A percentile compares a stretch with the other conserved stretches of the same genome.
These are phyloP conservation scores for Lateolabrax maculatus DNA, from an alignment of 2,797 vertebrate species.

Conservation along the genomic window DNA sequence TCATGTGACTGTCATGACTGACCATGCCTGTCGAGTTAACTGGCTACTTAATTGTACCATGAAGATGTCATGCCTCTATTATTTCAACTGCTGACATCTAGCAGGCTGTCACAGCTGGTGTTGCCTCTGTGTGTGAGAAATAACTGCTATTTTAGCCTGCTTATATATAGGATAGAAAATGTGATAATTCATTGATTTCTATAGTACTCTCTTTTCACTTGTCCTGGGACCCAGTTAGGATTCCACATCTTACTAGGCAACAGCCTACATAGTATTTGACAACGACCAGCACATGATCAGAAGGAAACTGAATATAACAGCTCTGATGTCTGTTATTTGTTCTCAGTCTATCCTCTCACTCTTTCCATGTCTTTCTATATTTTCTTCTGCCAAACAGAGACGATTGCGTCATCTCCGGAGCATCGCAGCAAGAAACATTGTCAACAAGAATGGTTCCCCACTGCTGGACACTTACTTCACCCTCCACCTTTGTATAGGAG, in stretches of 20 bases:
- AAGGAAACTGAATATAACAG: constrained; percentile 17
- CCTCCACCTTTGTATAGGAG: constrained; percentile 91
- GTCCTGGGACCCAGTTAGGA: not conserved
- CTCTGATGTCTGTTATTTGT: constrained; percentile 29
- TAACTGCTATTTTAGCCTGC: not conserved
- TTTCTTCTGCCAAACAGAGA: constrained; percentile 82
- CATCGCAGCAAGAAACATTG: constrained; percentile 96
- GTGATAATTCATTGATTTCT: constrained; percentile 11
- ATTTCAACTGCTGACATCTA: constrained; percentile 12
- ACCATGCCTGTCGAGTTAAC: constrained; percentile 38
- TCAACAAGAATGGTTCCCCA: constrained; percentile 94
- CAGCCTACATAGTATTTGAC: not conserved
- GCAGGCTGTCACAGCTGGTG: not conserved
- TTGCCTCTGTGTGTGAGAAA: constrained; percentile 12
- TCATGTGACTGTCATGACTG: constrained; percentile 63
- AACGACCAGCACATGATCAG: not conserved
- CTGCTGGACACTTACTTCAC: constrained; percentile 98
- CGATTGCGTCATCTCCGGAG: constrained; percentile 96
- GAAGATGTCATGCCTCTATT: constrained; percentile 45
- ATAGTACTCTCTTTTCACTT: not conserved
- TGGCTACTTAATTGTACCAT: constrained; percentile 13
- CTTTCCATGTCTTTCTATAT: not conserved
- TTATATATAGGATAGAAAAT: not conserved
- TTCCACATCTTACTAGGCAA: constrained; percentile 16
- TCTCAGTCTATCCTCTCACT: not conserved